phyloP scores from a whole-genome alignment of 2,888 invertebrate species.

The Caenorhabditis auriculariae region DNA sequence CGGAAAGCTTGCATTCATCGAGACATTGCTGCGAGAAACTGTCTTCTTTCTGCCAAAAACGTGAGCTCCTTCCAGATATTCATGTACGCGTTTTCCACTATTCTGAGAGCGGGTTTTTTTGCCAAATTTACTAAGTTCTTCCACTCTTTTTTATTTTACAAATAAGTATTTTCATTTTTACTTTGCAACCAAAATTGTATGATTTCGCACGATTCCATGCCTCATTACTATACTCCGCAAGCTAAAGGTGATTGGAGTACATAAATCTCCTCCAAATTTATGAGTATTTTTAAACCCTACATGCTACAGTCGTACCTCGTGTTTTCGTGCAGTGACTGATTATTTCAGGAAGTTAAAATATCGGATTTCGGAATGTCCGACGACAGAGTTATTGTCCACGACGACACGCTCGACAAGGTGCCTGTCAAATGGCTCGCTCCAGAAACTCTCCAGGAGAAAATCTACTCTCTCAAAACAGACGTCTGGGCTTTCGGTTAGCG shows the following conservation, averaged over 20 bases:
- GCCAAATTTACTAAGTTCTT: too few species aligned
- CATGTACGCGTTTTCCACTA: too few species aligned
- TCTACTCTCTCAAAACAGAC: slow-evolving; percentile 51
- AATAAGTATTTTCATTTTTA: not conserved
- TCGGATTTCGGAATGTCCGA: slow-evolving; percentile 63
- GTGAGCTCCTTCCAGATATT: slow-evolving; percentile 7
- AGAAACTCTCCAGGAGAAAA: slow-evolving; percentile 51
- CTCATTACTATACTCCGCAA: too few species aligned
- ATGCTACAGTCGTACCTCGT: not conserved
- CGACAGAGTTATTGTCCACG: slow-evolving; percentile 35
- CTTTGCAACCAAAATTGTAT: not conserved
- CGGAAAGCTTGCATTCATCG: slow-evolving; percentile 81
- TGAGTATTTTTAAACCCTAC: too few species aligned
- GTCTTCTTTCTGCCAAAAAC: slow-evolving; percentile 67
- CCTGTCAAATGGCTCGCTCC: slow-evolving; percentile 58
- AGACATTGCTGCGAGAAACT: slow-evolving; percentile 82
- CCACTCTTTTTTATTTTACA: not conserved
- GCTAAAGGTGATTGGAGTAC: too few species aligned
- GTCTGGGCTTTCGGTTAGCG: slow-evolving; percentile 40
- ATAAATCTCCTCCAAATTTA: too few species aligned
- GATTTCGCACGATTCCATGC: too few species aligned
- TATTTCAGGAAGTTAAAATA: slow-evolving; percentile 59
- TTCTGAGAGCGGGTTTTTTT: too few species aligned
- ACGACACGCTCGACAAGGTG: slow-evolving; percentile 50
- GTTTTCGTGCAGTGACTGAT: too few species aligned